Percentiles rank a stretch among this genome's conserved stretches.
Evolutionary conservation across 2,888 invertebrate species (phyloP).

Genomic region (Stenchaetothrips biformis): DNA sequence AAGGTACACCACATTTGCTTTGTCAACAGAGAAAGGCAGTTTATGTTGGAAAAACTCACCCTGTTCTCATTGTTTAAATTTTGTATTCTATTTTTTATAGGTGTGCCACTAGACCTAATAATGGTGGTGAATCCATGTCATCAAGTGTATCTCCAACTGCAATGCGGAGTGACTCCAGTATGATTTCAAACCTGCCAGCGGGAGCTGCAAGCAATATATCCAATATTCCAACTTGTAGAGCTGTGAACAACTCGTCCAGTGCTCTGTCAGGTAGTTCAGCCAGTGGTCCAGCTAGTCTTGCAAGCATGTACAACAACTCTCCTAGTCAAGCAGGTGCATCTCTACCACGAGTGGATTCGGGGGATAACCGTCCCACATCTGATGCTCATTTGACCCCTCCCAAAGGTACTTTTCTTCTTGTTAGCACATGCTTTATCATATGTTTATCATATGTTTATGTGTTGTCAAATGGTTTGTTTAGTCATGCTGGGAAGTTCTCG

Average conservation of each 20-base stretch:
- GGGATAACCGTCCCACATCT: neutral
- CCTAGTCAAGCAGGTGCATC: neutral
- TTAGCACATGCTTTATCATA: too few relatives aligned
- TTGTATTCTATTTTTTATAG: neutral
- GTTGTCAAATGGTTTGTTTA: neutral
- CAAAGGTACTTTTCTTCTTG: neutral
- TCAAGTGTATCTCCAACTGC: conserved; percentile 1
- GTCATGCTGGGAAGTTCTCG: conserved; percentile 4
- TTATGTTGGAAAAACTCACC: neutral
- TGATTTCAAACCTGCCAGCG: neutral
- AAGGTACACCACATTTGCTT: neutral
- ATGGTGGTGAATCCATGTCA: neutral
- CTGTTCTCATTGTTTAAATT: neutral
- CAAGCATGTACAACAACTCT: neutral
- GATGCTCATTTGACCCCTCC: neutral
- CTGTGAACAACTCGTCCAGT: neutral
- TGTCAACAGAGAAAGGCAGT: neutral
- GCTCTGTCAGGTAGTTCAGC: neutral
- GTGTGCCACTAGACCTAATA: neutral
- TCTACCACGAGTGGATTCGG: neutral
- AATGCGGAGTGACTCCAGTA: neutral
- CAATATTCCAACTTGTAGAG: neutral
- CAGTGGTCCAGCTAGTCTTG: conserved; percentile 5
- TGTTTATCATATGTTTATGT: too few relatives aligned
- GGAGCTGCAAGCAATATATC: neutral